Evolutionary conservation across 1,140 invertebrate species (phyloP).

Genomic region (Formica selysi): DNA sequence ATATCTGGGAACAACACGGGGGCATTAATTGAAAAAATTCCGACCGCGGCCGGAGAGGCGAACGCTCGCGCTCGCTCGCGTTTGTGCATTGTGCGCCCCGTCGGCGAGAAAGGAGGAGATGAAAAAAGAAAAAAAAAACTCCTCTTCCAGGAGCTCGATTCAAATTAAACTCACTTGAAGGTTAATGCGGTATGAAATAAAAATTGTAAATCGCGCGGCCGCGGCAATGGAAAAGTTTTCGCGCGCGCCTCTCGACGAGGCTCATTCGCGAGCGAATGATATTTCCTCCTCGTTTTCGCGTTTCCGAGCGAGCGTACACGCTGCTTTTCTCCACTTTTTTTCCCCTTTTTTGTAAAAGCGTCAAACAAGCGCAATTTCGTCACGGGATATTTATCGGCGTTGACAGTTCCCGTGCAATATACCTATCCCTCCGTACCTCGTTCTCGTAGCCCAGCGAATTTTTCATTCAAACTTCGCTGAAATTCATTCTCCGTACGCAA

Average conservation of each 20-base stretch:
- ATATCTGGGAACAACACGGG: slow-evolving; percentile 39
- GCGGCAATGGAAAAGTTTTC: slow-evolving; percentile 43
- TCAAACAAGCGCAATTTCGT: slow-evolving; percentile 59
- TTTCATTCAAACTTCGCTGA: slow-evolving; percentile 36
- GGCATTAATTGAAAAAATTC: slow-evolving; percentile 66
- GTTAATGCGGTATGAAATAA: slow-evolving; percentile 58
- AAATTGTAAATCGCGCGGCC: slow-evolving; percentile 53
- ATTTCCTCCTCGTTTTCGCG: slow-evolving; percentile 31
- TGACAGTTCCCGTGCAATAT: slow-evolving; percentile 40
- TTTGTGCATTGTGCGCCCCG: slow-evolving; percentile 25
- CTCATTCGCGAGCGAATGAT: slow-evolving; percentile 26
- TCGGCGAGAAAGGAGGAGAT: neutral
- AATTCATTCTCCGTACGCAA: neutral
- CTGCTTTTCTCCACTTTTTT: neutral
- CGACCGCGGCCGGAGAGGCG: neutral
- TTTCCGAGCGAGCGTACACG: neutral
- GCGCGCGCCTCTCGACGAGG: slow-evolving; percentile 49
- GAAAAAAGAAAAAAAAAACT: neutral
- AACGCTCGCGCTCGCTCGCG: neutral
- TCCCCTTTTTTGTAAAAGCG: slow-evolving; percentile 4
- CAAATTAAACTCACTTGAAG: slow-evolving; percentile 51
- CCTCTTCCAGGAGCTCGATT: slow-evolving; percentile 43
- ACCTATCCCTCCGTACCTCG: slow-evolving; percentile 17
- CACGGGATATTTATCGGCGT: slow-evolving; percentile 56
- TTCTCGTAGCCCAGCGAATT: neutral